These are phyloP conservation scores for Saccostrea glomerata DNA, from an alignment of 1,140 invertebrate species.

Conservation along the genomic window DNA sequence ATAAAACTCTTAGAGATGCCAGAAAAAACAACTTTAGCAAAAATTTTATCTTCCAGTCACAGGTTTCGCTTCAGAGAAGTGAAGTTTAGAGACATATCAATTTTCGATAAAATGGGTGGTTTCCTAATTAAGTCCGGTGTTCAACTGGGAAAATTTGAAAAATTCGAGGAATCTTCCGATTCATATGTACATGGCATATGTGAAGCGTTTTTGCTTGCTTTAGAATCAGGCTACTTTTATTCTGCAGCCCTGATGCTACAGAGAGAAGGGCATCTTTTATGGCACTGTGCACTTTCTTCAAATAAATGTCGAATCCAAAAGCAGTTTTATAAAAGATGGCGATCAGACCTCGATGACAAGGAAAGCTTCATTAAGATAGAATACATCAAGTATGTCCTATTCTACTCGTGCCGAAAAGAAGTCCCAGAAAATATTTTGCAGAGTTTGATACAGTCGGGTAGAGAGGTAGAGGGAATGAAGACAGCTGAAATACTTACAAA, in stretches of 20 bases:
- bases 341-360: neutral
- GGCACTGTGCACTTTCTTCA: constrained; percentile 45
- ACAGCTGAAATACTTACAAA: neutral
- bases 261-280: constrained; percentile 33
- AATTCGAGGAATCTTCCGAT: neutral
- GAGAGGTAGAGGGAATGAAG: neutral
- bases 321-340: constrained; percentile 3
- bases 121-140: neutral
- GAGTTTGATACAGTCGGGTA: neutral
- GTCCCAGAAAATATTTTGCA: constrained; percentile 41
- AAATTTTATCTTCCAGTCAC: constrained; percentile 9
- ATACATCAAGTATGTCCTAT: constrained; percentile 37
- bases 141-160: constrained; percentile 8
- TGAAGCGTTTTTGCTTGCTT: constrained; percentile 33
- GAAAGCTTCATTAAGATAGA: neutral
- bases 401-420: constrained; percentile 3
- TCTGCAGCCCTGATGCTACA: constrained; percentile 29
- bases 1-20: neutral
- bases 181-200: constrained; percentile 29
- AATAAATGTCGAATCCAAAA: constrained; percentile 42
- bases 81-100: neutral
- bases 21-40: constrained; percentile 29
- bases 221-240: constrained; percentile 41
- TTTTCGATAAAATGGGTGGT: constrained; percentile 33
- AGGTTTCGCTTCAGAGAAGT: neutral